Evolutionary conservation across 2,113 vertebrate species (phyloP).

Genomic region (Leucoraja erinaceus): DNA sequence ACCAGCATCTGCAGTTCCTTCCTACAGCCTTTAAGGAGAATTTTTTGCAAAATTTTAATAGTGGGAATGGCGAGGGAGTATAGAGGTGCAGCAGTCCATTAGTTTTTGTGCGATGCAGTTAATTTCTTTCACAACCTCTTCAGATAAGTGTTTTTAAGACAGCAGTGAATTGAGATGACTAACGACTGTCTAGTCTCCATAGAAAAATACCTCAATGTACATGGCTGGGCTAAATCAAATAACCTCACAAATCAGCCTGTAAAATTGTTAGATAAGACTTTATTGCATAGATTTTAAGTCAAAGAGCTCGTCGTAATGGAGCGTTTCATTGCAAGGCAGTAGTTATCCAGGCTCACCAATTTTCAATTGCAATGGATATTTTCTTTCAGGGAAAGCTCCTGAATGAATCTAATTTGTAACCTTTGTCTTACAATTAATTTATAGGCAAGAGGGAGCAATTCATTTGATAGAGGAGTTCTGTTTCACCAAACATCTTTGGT

Average conservation of each 20-base stretch:
- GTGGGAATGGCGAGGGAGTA: not conserved
- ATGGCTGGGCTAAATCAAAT: slow-evolving; percentile 12
- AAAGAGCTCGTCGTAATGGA: not conserved
- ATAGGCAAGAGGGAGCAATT: not conserved
- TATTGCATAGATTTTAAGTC: slow-evolving; percentile 5
- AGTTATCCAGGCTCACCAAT: not conserved
- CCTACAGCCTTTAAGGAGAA: no score
- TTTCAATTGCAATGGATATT: not conserved
- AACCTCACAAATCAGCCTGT: slow-evolving; percentile 29
- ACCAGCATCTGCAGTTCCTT: no score
- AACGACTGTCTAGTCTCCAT: not conserved
- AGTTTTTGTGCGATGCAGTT: slow-evolving; percentile 11
- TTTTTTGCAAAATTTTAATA: not conserved
- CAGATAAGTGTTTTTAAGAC: slow-evolving; percentile 25
- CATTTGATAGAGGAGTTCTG: not conserved
- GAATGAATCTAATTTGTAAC: not conserved
- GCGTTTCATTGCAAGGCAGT: not conserved
- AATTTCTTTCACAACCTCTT: slow-evolving; percentile 23
- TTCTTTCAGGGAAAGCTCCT: not conserved
- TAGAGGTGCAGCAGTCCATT: not conserved
- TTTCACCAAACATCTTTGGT: not conserved
- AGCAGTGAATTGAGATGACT: not conserved
- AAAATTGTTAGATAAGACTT: slow-evolving; percentile 18
- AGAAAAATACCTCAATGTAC: slow-evolving; percentile 32
- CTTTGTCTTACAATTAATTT: not conserved